Percentiles rank a stretch among this genome's conserved stretches.
These are phyloP conservation scores for Nymphalis urticae DNA, from an alignment of 2,888 invertebrate genomes.

Conservation along the genomic window DNA sequence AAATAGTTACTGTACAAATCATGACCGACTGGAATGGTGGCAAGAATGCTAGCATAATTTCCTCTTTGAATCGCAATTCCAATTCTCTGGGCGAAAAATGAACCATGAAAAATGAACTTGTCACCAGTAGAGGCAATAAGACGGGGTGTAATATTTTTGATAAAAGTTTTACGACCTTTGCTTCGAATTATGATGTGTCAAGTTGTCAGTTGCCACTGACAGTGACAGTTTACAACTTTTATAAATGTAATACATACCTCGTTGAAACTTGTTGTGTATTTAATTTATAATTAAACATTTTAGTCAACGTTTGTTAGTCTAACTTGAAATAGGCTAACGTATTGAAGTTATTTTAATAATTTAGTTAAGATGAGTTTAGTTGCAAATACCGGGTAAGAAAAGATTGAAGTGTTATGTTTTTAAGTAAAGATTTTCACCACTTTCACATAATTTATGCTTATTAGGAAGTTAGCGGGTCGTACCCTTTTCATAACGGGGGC, in stretches of 20 bases:
- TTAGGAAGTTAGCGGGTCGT: constrained; percentile 87
- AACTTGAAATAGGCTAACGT: neutral
- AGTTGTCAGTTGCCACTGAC: neutral
- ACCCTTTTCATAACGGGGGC: constrained; percentile 98
- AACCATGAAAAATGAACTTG: too few relatives aligned
- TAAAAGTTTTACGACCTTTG: too few relatives aligned
- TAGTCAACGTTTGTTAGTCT: neutral
- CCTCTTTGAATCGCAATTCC: too few relatives aligned
- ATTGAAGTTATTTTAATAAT: neutral
- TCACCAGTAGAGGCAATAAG: too few relatives aligned
- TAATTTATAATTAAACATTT: constrained; percentile 6
- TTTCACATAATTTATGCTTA: constrained; percentile 35
- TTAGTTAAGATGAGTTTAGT: constrained; percentile 71
- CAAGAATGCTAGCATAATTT: too few relatives aligned
- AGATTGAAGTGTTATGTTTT: constrained; percentile 21
- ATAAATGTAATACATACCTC: neutral
- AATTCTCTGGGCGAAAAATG: too few relatives aligned
- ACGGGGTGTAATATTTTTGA: too few relatives aligned
- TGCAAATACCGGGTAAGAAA: constrained; percentile 74
- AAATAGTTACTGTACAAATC: too few relatives aligned
- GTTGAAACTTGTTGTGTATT: constrained; percentile 1
- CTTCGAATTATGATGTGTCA: neutral
- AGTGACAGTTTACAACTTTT: neutral
- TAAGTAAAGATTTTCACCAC: constrained; percentile 33
- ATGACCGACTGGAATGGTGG: too few relatives aligned